Percentiles rank a stretch among this genome's conserved stretches.
Conservation (phyloP, 2,113 vertebrate genomes). For the Lanius ludovicianus region DNA sequence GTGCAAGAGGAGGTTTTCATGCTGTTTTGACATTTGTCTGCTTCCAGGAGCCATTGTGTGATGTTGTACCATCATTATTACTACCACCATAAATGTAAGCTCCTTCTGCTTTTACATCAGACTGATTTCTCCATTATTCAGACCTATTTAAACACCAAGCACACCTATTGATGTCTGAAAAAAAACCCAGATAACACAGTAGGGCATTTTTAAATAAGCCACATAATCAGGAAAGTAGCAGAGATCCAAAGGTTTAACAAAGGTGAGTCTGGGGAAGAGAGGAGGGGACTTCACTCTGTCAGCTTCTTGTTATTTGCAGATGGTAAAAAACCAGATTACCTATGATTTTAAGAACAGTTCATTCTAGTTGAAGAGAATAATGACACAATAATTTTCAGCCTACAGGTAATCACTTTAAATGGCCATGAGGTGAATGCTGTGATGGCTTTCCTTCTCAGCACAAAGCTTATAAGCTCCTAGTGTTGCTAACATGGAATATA, state of each 20-base stretch:
- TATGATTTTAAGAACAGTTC: slow-evolving; percentile 24
- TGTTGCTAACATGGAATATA: background rate
- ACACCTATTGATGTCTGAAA: background rate
- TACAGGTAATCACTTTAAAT: slow-evolving; percentile 29
- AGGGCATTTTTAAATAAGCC: slow-evolving; percentile 37
- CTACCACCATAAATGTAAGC: background rate
- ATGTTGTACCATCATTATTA: slow-evolving; percentile 42
- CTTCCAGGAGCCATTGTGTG: slow-evolving; percentile 32
- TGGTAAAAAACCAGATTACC: background rate
- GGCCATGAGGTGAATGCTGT: background rate
- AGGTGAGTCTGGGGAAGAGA: background rate
- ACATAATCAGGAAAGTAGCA: background rate
- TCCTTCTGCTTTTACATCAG: slow-evolving; percentile 16
- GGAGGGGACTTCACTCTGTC: background rate
- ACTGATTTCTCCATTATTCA: slow-evolving; percentile 3
- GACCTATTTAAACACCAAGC: background rate
- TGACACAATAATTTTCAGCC: slow-evolving; percentile 42
- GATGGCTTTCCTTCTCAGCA: background rate
- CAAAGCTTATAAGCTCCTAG: background rate
- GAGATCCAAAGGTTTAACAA: slow-evolving; percentile 15
- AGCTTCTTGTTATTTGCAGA: background rate
- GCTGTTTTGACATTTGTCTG: slow-evolving; percentile 52
- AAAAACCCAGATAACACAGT: slow-evolving; percentile 7
- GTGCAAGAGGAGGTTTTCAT: slow-evolving; percentile 1
- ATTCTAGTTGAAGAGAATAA: background rate